Evolutionary conservation across 2,888 invertebrate genomes (phyloP), one percentile per base, ranked within the genome.

Genomic region (Mycogona germanica): DNA sequence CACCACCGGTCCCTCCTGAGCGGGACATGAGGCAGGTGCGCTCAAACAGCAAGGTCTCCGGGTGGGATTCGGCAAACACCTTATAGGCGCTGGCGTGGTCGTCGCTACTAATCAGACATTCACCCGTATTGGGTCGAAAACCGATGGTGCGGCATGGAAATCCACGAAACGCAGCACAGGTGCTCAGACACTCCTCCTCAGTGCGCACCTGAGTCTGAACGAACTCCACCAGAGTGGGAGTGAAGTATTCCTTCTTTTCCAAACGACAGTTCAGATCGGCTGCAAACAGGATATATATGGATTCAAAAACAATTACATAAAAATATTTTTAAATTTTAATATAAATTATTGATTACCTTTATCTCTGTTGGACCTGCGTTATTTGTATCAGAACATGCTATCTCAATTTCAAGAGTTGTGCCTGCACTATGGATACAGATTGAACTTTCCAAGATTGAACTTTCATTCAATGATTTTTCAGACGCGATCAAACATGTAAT

Each of bases 231-330:
- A 57, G 21, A 38, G 51, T 40, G 5, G 41, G 53, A 23, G 30
- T 17, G 3, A 65, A 64, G 50, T 66, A 65, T 3, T 64, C 59
- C 12, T 66, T 63, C 29, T 62, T 61, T 56, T 65, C 63, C 58
- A 66, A 66, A 21, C 62, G 59, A 57, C 67, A 67, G 30, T 64
- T 58, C 45, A 61, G 57, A 54, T 66, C 66, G 40, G 62, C 65
- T 65, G 51, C 21, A 55, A 48, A 51, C 55, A 52, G 52, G 14
- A 37, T 28, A 23, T 4, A 3, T 2, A 3, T 51, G 17, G 14
- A 32, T 19, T n/a, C 14, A 28, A 30, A 25, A 9, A 19, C 4
- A 44, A 14, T n/a, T 28, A 32, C n/a, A 45, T n/a, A 50, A 32
- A n/a, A 50, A 12, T 1, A 17, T 25, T 25, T 12, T 23, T 35